phyloP scores from a whole-genome alignment of 2,888 invertebrate species.

The Ectemnius continuus region DNA sequence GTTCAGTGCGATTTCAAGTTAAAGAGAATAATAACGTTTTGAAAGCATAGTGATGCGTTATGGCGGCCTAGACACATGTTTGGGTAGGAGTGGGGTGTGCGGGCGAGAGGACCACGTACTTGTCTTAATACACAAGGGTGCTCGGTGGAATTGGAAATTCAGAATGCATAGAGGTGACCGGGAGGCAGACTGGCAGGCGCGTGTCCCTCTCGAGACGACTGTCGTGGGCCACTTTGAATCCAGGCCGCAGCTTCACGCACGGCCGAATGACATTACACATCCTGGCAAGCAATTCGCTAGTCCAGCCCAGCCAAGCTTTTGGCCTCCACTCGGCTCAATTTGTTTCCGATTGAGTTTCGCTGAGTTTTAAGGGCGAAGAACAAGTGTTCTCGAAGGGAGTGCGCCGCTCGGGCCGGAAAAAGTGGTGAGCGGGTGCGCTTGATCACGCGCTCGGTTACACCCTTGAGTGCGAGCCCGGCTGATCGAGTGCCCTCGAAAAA shows the following conservation, averaged over 20 bases:
- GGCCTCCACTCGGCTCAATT: conserved; percentile 59
- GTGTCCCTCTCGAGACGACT: conserved; percentile 59
- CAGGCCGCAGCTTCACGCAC: conserved; percentile 68
- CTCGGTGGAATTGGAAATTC: conserved; percentile 72
- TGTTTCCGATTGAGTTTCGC: conserved; percentile 72
- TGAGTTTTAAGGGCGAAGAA: neutral
- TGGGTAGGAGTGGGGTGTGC: neutral
- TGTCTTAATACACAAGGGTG: conserved; percentile 72
- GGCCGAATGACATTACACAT: conserved; percentile 63
- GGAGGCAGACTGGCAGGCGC: conserved; percentile 26
- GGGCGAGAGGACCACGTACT: conserved; percentile 48
- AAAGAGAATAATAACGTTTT: too few relatives aligned
- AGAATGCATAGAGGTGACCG: conserved; percentile 61
- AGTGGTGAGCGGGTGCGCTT: conserved; percentile 53
- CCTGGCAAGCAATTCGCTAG: conserved; percentile 37
- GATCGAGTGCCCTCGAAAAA: conserved; percentile 55
- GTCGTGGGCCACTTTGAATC: conserved; percentile 70
- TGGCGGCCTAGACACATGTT: too few relatives aligned
- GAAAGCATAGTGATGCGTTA: too few relatives aligned
- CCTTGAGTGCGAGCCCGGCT: conserved; percentile 62
- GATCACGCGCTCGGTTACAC: conserved; percentile 75
- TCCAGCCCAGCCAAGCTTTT: conserved; percentile 26
- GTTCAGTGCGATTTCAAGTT: too few relatives aligned
- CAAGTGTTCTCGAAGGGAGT: conserved; percentile 56
- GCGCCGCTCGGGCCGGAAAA: conserved; percentile 48